Evolutionary conservation across 1,140 invertebrate species (phyloP), one percentile per base, ranked within the genome.

Genomic region (Cryptotermes secundus): DNA sequence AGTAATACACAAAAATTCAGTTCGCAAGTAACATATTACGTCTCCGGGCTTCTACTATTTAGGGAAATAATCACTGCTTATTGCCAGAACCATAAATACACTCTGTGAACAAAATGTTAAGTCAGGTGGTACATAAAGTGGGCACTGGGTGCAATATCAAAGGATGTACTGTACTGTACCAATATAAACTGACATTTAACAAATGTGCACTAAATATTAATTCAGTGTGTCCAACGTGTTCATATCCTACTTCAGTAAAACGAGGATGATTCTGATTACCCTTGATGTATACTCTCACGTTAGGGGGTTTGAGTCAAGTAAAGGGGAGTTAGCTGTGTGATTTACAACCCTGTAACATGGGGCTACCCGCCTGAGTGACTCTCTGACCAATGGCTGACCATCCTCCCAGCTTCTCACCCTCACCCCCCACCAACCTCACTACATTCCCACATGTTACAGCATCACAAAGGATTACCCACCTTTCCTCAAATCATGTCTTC

Each of bases 271-370:
- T 72, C 31, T 72, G 59, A 72, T 72, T 72, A 72, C 59, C 59
- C 59, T n/a, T 72, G 59, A 14, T 72, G 59, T 72, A 26, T n/a
- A 72, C 59, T 72, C n/a, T 72, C n/a, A n/a, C n/a, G 59, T 26
- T 72, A 31, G 6, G 59, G n/a, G 26, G 59, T 3, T 3, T 72
- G 59, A 6, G 26, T 10, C 26, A 72, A 72, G 59, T 72, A 31
- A 72, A 72, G 59, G 59, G 59, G 59, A 72, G 59, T 72, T 72
- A 72, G 59, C 59, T 72, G 59, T 72, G 59, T 72, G 59, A 72
- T 72, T 72, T 72, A 72, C 59, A 72, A 72, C 59, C 59, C 59
- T 72, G 59, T 72, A 72, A 72, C 59, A 72, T 16, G 59, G 59
- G 59, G 59, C 59, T 72, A 14, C 59, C 59, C 59, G 59, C 59